Evolutionary conservation across 2,888 invertebrate genomes (phyloP).

Genomic region (Frankliniella fusca): DNA sequence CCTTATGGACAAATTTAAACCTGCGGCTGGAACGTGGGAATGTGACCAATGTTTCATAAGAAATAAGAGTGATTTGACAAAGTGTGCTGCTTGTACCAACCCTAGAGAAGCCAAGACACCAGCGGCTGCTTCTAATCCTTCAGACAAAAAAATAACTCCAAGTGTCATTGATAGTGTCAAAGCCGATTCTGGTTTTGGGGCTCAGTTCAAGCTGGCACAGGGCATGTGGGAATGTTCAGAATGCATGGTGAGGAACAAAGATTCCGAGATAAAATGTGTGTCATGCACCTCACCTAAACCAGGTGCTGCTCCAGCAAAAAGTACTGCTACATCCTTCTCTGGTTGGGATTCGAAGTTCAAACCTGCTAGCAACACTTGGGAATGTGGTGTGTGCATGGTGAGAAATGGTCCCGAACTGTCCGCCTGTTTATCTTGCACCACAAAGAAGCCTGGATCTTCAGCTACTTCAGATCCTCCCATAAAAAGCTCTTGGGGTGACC

Average conservation of each 20-base stretch:
- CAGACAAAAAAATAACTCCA: neutral
- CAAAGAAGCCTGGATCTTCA: constrained; percentile 28
- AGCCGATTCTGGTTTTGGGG: constrained; percentile 33
- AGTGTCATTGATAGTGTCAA: neutral
- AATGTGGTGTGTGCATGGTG: constrained; percentile 14
- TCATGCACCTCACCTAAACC: constrained; percentile 53
- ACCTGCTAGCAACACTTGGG: constrained; percentile 34
- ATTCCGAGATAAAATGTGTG: constrained; percentile 49
- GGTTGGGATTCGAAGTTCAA: constrained; percentile 34
- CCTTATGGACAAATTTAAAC: constrained; percentile 50
- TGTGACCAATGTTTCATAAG: constrained; percentile 60
- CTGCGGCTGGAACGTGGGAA: constrained; percentile 58
- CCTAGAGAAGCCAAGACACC: constrained; percentile 34
- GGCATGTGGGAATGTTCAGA: constrained; percentile 55
- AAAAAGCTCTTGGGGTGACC: constrained; percentile 43
- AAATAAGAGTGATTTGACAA: constrained; percentile 50
- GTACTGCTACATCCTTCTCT: constrained; percentile 33
- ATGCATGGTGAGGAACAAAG: constrained; percentile 56
- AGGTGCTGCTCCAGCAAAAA: constrained; percentile 36
- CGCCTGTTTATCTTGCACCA: neutral
- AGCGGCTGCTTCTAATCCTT: constrained; percentile 29
- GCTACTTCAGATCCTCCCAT: constrained; percentile 31
- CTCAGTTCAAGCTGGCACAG: constrained; percentile 34
- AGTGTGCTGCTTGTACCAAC: constrained; percentile 56
- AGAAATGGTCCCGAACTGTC: neutral